Evolutionary conservation across 1,140 invertebrate genomes (phyloP), one percentile per base, ranked within the genome.

Genomic region (Pemphigus obesinymphae): DNA sequence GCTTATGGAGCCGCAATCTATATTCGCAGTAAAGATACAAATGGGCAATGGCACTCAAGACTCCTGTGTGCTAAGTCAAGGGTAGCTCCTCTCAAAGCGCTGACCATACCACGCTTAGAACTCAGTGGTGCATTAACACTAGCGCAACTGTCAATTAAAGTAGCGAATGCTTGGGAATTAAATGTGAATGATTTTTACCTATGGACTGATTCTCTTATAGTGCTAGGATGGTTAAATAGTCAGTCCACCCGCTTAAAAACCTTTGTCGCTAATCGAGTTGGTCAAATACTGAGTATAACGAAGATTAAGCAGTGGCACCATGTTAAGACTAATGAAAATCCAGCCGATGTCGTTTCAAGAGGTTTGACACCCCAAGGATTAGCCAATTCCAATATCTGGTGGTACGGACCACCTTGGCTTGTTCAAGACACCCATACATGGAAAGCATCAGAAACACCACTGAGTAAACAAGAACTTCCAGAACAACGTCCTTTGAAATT

Each of bases 91-190:
- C 43, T 86, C 8, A 86, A 87, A 82, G 82, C 40, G 15, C 29
- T 85, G 3, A 83, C 86, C 2, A 85, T 88, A 26, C 86, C 87
- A 0, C 37, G 87, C 50, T 78, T 88, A 80, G 88, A 88, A 20
- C 34, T 87, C n/a, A n/a, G n/a, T n/a, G n/a, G n/a, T n/a, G n/a
- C n/a, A n/a, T n/a, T n/a, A n/a, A n/a, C n/a, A n/a, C 20, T 83
- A 85, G 55, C 26, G 15, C 11, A 85, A 73, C 72, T 87, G 10
- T 82, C 85, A 26, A 45, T 82, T 10, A 83, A 83, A n/a, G 83
- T 86, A 15, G 29, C 40, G 58, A 31, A 50, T 78, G 10, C 73
- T 70, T 17, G 48, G 72, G 29, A 78, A 40, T 4, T 53, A 17
- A 40, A 23, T 29, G 13, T 6, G 23, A 37, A 53, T 15, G 31